Evolutionary conservation across 2,113 vertebrate genomes (phyloP), one percentile per base, ranked within the genome.

Genomic region (Mobula hypostoma): DNA sequence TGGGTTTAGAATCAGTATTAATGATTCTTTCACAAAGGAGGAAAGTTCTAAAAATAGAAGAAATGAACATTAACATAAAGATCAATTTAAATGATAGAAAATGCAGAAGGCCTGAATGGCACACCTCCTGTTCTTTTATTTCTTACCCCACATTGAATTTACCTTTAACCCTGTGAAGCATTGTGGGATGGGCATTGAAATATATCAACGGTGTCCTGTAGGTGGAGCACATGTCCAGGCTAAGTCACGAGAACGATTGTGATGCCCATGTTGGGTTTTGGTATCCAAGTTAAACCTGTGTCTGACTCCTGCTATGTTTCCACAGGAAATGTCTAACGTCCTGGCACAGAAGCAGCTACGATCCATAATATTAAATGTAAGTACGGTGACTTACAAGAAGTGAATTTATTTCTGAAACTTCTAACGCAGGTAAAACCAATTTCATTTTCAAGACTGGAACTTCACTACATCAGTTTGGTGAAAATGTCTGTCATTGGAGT

Each of bases 301-400:
- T 72, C 94, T 85, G 15, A 72, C 48, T 95, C 79, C 94, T 91
- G 83, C 95, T 15, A 92, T 82, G 94, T 94, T 94, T 94, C 93
- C 85, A 11, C 95, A 99, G 99, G 99, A 99, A 95, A 99, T 99
- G 98, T 98, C 99, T 74, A 98, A 98, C 94, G 97, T 98, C 66
- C 97, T 99, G 96, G 98, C 98, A 40, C 99, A 99, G 98, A 99
- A 99, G 96, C 98, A 99, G 96, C 97, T 99, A 94, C 97, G 99
- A 76, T 98, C 98, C 95, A 99, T 99, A 96, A 99, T 99, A 95
- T 97, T 99, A 76, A 99, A 99, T 94, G 99, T 99, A 96, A 98
- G 98, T 98, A 95, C 94, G 24, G 40, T 74, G 32, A 56, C 17
- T 14, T 9, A 24, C 32, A 19, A 27, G 2, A 93, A 74, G 9